These are phyloP conservation scores for Alviniconcha strummeri DNA, from an alignment of 2,888 invertebrate genomes.

Conservation along the genomic window DNA sequence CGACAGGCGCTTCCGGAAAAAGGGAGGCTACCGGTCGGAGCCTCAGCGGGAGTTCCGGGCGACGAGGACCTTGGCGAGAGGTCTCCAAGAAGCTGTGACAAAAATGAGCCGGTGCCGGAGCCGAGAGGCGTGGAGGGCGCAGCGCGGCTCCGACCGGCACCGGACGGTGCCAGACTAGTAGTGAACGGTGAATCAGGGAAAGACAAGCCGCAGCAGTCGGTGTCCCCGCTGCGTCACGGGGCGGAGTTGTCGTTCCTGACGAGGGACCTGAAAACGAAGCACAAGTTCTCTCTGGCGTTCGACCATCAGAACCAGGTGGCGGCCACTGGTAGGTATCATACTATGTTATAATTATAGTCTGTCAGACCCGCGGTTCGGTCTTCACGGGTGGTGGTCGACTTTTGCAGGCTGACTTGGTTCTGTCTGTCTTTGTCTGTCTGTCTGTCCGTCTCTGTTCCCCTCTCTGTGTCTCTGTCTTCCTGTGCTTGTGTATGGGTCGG, in stretches of 20 bases:
- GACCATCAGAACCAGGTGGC: slow-evolving; percentile 58
- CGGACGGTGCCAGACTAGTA: neutral
- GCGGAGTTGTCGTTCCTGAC: slow-evolving; percentile 16
- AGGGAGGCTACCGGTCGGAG: too few species aligned
- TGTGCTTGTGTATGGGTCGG: too few species aligned
- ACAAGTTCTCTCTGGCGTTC: slow-evolving; percentile 53
- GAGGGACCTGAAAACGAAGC: slow-evolving; percentile 34
- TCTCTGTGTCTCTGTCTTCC: neutral
- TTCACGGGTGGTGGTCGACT: too few species aligned
- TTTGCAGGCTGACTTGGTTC: neutral
- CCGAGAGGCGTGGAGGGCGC: neutral
- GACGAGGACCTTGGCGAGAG: too few species aligned
- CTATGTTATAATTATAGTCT: too few species aligned
- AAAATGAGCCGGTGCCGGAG: neutral
- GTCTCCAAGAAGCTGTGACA: neutral
- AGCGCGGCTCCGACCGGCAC: neutral
- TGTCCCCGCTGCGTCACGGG: slow-evolving; percentile 15
- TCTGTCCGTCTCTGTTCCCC: neutral
- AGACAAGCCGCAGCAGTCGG: slow-evolving; percentile 28
- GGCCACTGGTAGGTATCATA: slow-evolving; percentile 48
- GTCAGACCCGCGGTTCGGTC: too few species aligned
- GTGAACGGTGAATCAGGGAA: neutral
- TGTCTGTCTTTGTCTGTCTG: neutral
- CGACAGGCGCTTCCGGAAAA: too few species aligned
- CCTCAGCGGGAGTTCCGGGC: too few species aligned